Conservation (phyloP, 2,888 invertebrate species). For the Eudemis profundana region DNA sequence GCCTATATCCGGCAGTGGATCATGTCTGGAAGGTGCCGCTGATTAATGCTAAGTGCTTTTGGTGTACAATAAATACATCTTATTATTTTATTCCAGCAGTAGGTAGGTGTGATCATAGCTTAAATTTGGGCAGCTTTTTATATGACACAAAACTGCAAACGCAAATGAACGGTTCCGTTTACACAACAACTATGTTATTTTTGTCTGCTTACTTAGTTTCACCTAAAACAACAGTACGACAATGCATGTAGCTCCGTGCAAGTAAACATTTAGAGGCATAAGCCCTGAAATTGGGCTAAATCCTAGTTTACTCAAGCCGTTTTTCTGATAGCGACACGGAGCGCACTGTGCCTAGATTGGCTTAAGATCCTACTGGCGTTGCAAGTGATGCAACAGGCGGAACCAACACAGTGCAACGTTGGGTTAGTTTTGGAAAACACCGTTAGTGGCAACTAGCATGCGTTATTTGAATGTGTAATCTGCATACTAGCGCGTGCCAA, state of each 20-base stretch:
- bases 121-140: neutral
- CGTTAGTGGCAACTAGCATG: constrained; percentile 56
- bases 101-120: neutral
- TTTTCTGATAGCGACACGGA: constrained; percentile 59
- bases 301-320: constrained; percentile 67
- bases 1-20: too few species aligned
- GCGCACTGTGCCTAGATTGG: constrained; percentile 54
- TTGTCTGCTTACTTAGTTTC: constrained; percentile 25
- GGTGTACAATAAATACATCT: too few species aligned
- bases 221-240: constrained; percentile 37
- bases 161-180: constrained; percentile 3
- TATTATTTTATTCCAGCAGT: too few species aligned
- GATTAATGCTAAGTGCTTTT: too few species aligned
- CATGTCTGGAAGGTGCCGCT: too few species aligned
- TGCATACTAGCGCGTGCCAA: constrained; percentile 66
- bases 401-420: constrained; percentile 50
- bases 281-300: constrained; percentile 72
- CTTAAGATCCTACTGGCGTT: constrained; percentile 45
- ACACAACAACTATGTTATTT: constrained; percentile 12
- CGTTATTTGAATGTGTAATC: constrained; percentile 74
- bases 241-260: constrained; percentile 47
- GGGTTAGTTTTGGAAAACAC: constrained; percentile 58
- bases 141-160: constrained; percentile 7
- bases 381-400: constrained; percentile 46
- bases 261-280: constrained; percentile 66